Evolutionary conservation across 2,113 vertebrate species (phyloP).

Genomic region (Procavia capensis): DNA sequence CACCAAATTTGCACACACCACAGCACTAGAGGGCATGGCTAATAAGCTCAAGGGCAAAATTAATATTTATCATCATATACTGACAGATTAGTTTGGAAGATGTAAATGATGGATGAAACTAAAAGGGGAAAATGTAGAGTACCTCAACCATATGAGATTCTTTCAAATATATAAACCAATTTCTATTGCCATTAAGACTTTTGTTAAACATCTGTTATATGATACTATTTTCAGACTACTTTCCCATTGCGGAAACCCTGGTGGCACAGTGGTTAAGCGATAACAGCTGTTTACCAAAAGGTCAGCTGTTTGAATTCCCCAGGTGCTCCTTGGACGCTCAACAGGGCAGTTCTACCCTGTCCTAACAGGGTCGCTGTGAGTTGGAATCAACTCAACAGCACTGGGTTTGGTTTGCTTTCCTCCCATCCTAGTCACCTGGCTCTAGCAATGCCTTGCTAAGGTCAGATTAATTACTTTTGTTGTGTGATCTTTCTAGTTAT

Average conservation of each 20-base stretch:
- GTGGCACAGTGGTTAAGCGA: too few species aligned
- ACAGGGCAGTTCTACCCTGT: too few species aligned
- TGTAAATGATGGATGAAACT: neutral
- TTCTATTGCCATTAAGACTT: neutral
- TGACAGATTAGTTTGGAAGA: neutral
- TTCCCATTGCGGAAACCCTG: too few species aligned
- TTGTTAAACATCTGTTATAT: too few species aligned
- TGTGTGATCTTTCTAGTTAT: too few species aligned
- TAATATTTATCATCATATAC: neutral
- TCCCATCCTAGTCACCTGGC: neutral
- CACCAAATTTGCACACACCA: neutral
- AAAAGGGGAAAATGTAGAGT: neutral
- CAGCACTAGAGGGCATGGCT: neutral
- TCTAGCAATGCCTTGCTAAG: neutral
- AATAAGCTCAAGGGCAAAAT: neutral
- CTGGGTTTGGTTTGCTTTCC: neutral
- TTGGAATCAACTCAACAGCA: too few species aligned
- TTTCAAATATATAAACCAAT: slow-evolving; percentile 7
- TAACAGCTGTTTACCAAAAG: too few species aligned
- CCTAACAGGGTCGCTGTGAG: too few species aligned
- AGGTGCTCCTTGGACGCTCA: too few species aligned
- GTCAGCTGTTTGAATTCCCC: too few species aligned
- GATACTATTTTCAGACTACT: neutral
- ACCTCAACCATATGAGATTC: neutral
- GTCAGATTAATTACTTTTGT: too few species aligned